Percentiles rank a stretch among this genome's conserved stretches.
Evolutionary conservation across 2,797 vertebrate genomes (phyloP).

Genomic region (Alauda arvensis): DNA sequence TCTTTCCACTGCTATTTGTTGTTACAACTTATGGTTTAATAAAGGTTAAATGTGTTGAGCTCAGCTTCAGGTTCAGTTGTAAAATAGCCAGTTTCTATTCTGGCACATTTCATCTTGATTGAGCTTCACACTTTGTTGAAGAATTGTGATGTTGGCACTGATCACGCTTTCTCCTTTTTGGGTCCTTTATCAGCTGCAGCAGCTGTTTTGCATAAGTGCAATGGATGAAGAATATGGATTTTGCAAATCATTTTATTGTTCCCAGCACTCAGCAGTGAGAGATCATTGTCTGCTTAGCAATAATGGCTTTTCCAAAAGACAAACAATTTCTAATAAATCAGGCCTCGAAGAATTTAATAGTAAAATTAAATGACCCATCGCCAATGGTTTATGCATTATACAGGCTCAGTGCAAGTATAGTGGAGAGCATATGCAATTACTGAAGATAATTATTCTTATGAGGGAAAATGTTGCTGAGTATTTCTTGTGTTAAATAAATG

Average conservation of each 20-base stretch:
- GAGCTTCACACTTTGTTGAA: conserved; percentile 18
- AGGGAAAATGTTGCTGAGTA: conserved; percentile 24
- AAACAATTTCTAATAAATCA: conserved; percentile 63
- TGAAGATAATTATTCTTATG: conserved; percentile 49
- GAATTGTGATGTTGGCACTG: neutral
- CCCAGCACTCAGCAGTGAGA: conserved; percentile 1
- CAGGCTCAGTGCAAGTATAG: neutral
- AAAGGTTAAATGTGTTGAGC: conserved; percentile 37
- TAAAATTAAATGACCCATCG: conserved; percentile 60
- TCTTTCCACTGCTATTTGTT: conserved; percentile 4
- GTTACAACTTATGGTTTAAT: neutral
- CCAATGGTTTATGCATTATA: conserved; percentile 44
- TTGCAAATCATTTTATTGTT: conserved; percentile 32
- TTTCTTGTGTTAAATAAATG: conserved; percentile 51
- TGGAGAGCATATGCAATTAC: conserved; percentile 51
- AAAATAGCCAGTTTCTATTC: neutral
- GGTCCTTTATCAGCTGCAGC: conserved; percentile 17
- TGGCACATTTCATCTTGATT: neutral
- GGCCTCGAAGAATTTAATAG: conserved; percentile 49
- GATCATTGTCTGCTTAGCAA: conserved; percentile 45
- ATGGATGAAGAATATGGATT: conserved; percentile 28
- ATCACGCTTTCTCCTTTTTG: neutral
- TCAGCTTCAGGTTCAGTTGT: neutral
- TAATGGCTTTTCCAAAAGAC: conserved; percentile 57
- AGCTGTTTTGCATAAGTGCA: conserved; percentile 56